A percentile compares a stretch with the other conserved stretches of the same genome.
These are phyloP conservation scores for Syngnathus typhle DNA, from an alignment of 2,113 vertebrate genomes.

Conservation along the genomic window DNA sequence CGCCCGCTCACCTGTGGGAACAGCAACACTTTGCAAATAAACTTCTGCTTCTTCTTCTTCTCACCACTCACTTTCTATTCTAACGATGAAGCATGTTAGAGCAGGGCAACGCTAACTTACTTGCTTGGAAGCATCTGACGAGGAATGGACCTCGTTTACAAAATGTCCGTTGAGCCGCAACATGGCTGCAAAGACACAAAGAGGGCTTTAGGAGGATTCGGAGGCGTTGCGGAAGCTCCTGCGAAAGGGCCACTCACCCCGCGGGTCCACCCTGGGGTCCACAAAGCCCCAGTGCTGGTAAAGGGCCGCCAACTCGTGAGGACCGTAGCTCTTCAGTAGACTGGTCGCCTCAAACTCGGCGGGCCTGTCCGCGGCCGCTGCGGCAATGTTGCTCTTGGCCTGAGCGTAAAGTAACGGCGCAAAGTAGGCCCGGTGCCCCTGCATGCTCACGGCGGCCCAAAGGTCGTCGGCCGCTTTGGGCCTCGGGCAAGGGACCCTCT, in stretches of 20 bases:
- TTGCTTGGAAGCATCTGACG: constrained; percentile 83
- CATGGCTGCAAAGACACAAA: constrained; percentile 70
- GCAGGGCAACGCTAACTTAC: constrained; percentile 57
- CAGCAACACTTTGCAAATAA: too few species aligned
- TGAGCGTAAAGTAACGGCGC: constrained; percentile 59
- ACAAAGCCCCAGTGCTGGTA: constrained; percentile 88
- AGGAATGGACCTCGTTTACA: constrained; percentile 80
- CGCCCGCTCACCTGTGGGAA: constrained; percentile 74
- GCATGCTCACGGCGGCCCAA: constrained; percentile 64
- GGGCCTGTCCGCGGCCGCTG: constrained; percentile 68
- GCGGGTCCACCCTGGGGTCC: constrained; percentile 76
- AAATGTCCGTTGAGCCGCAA: constrained; percentile 83
- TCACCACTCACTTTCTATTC: too few species aligned
- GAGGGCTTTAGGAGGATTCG: neutral
- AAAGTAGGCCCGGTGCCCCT: constrained; percentile 56
- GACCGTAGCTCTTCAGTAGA: constrained; percentile 86
- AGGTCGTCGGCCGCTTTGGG: constrained; percentile 45
- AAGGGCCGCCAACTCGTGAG: constrained; percentile 83
- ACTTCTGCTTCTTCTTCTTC: too few species aligned
- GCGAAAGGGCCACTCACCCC: constrained; percentile 71
- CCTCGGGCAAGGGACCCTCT: constrained; percentile 44
- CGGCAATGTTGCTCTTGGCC: constrained; percentile 71
- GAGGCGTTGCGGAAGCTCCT: neutral
- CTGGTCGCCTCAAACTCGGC: constrained; percentile 83
- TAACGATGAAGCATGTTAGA: too few species aligned